Evolutionary conservation across 2,888 invertebrate genomes (phyloP), one percentile per base, ranked within the genome.

Genomic region (Epicampocera succincta): DNA sequence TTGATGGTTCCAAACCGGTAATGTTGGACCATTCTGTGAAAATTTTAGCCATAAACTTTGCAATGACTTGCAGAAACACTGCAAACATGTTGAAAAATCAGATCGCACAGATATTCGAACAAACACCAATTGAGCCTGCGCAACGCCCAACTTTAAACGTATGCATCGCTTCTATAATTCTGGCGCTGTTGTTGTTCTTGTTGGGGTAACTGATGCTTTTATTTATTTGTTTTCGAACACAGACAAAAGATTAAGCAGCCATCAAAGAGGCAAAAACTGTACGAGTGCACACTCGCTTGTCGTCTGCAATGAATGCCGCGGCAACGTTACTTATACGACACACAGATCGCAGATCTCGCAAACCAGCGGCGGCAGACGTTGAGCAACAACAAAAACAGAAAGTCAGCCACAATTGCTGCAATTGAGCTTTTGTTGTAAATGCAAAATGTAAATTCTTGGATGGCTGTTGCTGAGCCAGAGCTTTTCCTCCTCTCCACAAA

Each of bases 91-190:
- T 60, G 15, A 60, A 44, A 68, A 78, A 82, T 71, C 65, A 78
- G 74, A 78, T 60, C 74, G 71, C 44, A 71, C 46, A 74, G 63
- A 40, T 72, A 65, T 56, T 54, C n/a, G 33, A 54, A 17, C 11
- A 61, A 73, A 73, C 38, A 46, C 19, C 60, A 79, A 71, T 56
- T 72, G 87, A 86, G 87, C 88, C 89, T 89, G 89, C 87, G 87
- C 88, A 88, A 89, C 89, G 88, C 89, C 89, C 87, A 58, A 69
- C 65, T 82, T 58, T 25, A 44, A 33, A 21, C 2, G 33, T 11
- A 65, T 68, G 42, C 11, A 38, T 60, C 19, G 44, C 44, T 13
- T 44, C 44, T 48, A 3, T 48, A 46, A 17, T 72, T 72, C 29
- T 73, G 61, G 25, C 40, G 46, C 58, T 48, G 48, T 46, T 66